These are phyloP conservation scores for Acrocephalus arundinaceus DNA, from an alignment of 2,113 vertebrate species.

Conservation along the genomic window DNA sequence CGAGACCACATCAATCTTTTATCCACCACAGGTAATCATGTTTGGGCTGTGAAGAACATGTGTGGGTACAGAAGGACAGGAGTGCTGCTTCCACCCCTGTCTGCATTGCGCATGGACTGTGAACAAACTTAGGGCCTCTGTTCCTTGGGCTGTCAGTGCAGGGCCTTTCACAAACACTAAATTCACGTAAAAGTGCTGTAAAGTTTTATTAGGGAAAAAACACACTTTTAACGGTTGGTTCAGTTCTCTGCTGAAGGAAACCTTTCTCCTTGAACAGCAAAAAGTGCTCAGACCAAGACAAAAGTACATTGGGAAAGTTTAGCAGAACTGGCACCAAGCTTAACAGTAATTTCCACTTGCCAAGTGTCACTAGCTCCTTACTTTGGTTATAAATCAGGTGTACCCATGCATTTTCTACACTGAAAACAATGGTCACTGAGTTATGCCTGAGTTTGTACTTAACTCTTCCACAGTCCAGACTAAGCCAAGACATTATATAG, in stretches of 20 bases:
- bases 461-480: not conserved
- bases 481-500: not conserved
- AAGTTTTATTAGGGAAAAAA: slow-evolving; percentile 59
- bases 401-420: not conserved
- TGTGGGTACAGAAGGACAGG: accelerated
- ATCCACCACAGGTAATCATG: not conserved
- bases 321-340: not conserved
- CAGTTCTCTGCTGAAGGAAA: not conserved
- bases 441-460: not conserved
- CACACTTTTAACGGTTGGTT: slow-evolving; percentile 19
- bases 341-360: not conserved
- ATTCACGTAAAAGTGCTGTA: not conserved
- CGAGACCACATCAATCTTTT: not conserved
- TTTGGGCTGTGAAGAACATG: not conserved
- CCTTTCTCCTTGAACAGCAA: slow-evolving; percentile 7
- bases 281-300: not conserved
- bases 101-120: not conserved
- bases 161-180: slow-evolving; percentile 1
- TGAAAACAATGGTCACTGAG: not conserved
- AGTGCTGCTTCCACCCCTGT: not conserved
- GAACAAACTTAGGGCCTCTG: not conserved
- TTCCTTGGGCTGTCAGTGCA: not conserved
- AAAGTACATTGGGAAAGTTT: not conserved
- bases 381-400: not conserved
- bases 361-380: not conserved